Conservation (phyloP, 2,888 invertebrate species). For the Nephrotoma flavescens region DNA sequence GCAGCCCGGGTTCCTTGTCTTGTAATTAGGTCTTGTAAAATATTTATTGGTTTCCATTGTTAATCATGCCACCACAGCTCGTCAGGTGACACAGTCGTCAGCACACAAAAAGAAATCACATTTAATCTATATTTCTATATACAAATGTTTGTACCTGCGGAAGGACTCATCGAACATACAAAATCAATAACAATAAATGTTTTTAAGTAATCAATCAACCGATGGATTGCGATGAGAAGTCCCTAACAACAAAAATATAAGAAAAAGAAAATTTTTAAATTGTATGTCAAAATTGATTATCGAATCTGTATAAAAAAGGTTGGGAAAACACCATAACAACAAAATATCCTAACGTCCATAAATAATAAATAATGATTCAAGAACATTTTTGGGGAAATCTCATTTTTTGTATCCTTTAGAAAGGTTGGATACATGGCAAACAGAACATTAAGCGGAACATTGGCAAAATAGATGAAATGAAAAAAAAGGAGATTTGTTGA, state of each 20-base stretch:
- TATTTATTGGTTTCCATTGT: too few species aligned
- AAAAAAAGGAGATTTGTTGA: background rate
- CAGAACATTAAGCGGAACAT: background rate
- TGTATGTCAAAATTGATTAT: background rate
- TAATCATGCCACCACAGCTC: too few species aligned
- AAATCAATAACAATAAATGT: background rate
- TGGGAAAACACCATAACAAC: background rate
- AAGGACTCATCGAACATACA: background rate
- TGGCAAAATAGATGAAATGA: background rate
- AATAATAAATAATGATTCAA: background rate
- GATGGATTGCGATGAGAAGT: background rate
- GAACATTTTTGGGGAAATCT: background rate
- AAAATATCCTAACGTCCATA: background rate
- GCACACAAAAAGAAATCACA: too few species aligned
- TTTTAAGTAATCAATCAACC: background rate
- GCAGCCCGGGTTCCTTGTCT: too few species aligned
- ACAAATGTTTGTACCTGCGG: too few species aligned
- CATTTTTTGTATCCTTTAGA: background rate
- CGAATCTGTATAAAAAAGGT: background rate
- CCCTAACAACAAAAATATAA: background rate
- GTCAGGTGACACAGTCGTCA: too few species aligned
- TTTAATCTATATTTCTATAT: too few species aligned
- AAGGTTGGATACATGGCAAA: background rate
- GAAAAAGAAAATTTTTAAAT: background rate
- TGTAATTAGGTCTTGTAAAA: too few species aligned